Percentiles rank a stretch among this genome's conserved stretches.
phyloP scores from a whole-genome alignment of 2,888 invertebrate species.

The Isotomurus palustris region DNA sequence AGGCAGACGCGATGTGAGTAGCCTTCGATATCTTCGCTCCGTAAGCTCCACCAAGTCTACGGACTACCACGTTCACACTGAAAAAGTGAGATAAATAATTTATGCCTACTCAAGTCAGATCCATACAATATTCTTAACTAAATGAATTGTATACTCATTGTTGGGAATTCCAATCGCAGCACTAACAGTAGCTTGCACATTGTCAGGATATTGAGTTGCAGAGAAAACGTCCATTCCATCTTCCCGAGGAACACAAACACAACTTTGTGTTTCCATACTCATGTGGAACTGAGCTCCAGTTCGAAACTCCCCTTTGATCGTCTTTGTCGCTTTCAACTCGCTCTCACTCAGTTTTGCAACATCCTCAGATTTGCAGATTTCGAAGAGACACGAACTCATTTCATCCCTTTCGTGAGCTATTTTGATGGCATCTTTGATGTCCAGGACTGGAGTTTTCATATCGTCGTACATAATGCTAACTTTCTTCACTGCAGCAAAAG shows the following conservation, averaged over 20 bases:
- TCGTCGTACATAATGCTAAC: constrained; percentile 9
- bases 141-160: constrained; percentile 55
- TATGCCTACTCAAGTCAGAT: not conserved
- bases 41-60: constrained; percentile 64
- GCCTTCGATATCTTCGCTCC: constrained; percentile 69
- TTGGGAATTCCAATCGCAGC: constrained; percentile 56
- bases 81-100: constrained; percentile 38
- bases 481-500: constrained; percentile 47
- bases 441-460: constrained; percentile 40
- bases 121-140: not conserved
- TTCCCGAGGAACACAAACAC: constrained; percentile 63
- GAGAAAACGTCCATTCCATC: constrained; percentile 65
- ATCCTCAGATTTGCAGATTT: not conserved
- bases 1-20: constrained; percentile 59
- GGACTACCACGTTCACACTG: constrained; percentile 65
- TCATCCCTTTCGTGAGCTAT: constrained; percentile 5
- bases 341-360: not conserved
- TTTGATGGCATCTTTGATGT: constrained; percentile 20
- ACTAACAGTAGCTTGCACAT: constrained; percentile 58
- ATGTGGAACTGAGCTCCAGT: constrained; percentile 66
- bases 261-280: constrained; percentile 66
- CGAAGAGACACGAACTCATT: not conserved
- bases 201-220: constrained; percentile 62
- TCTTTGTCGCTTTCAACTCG: constrained; percentile 41
- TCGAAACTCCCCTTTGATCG: constrained; percentile 55